These are phyloP conservation scores for Archaeoteleia sp. DNA, from an alignment of 2,888 invertebrate genomes.

Conservation along the genomic window DNA sequence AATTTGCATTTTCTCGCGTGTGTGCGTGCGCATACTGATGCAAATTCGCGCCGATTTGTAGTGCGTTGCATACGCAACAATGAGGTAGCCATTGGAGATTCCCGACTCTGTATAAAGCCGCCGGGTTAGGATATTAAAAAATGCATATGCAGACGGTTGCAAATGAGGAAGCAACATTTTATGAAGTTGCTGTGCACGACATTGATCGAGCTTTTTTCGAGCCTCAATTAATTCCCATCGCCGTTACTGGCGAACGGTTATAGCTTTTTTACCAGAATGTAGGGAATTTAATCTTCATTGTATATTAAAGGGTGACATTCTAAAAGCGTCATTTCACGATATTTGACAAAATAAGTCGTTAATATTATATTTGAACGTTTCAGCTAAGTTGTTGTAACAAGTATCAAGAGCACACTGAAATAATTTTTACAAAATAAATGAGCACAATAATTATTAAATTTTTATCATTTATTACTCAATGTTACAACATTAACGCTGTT, in stretches of 20 bases:
- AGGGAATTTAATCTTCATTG: too few relatives aligned
- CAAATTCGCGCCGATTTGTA: constrained; percentile 37
- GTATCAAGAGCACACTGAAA: too few relatives aligned
- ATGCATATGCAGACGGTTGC: constrained; percentile 20
- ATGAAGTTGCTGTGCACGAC: constrained; percentile 16
- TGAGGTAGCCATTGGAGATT: constrained; percentile 10
- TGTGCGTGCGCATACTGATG: constrained; percentile 29
- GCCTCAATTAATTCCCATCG: too few relatives aligned
- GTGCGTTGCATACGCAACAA: constrained; percentile 10
- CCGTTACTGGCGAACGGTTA: constrained; percentile 2
- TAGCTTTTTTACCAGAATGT: neutral
- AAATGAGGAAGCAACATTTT: constrained; percentile 29
- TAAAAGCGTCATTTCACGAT: too few relatives aligned
- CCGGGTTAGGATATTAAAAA: constrained; percentile 12
- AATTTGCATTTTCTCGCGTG: constrained; percentile 66
- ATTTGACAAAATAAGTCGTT: too few relatives aligned
- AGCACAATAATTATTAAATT: too few relatives aligned
- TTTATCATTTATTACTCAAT: too few relatives aligned
- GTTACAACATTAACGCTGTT: too few relatives aligned
- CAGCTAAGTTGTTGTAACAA: too few relatives aligned
- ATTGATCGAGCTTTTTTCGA: constrained; percentile 10
- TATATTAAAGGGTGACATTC: too few relatives aligned
- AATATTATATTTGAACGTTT: too few relatives aligned
- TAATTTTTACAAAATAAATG: too few relatives aligned
- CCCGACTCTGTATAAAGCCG: constrained; percentile 6